Percentiles rank a stretch among this genome's conserved stretches.
phyloP scores from a whole-genome alignment of 2,113 vertebrate species.

The Thermophis baileyi region DNA sequence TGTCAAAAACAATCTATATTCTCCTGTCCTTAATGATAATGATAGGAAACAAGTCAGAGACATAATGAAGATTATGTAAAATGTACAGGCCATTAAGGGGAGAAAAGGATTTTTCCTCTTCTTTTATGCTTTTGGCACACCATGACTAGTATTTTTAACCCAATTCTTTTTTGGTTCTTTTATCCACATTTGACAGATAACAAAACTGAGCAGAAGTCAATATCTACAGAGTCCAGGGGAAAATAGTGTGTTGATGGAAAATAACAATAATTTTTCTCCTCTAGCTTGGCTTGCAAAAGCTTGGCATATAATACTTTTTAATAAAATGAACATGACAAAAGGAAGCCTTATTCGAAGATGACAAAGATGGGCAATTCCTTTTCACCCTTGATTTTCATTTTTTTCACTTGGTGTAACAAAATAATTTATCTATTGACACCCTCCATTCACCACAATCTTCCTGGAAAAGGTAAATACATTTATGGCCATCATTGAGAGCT shows the following conservation, averaged over 20 bases:
- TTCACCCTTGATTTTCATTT: neutral
- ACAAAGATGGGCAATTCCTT: neutral
- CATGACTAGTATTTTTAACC: neutral
- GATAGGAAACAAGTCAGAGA: neutral
- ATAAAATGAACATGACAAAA: neutral
- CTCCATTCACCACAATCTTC: neutral
- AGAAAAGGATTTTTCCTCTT: neutral
- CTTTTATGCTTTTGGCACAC: neutral
- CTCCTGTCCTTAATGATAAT: neutral
- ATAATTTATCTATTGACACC: neutral
- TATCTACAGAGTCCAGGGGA: neutral
- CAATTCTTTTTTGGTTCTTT: neutral
- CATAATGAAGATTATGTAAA: neutral
- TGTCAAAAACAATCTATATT: neutral
- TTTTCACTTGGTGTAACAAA: neutral
- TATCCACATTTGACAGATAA: neutral
- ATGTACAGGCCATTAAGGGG: neutral
- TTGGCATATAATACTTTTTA: neutral
- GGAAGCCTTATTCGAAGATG: neutral
- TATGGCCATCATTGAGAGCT: neutral
- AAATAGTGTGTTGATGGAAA: neutral
- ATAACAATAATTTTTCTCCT: neutral
- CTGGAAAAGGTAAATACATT: neutral
- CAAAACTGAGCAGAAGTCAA: neutral
- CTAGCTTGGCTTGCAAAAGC: neutral